These are phyloP conservation scores for Epinotia bilunana DNA, from an alignment of 2,888 invertebrate species.

Conservation along the genomic window DNA sequence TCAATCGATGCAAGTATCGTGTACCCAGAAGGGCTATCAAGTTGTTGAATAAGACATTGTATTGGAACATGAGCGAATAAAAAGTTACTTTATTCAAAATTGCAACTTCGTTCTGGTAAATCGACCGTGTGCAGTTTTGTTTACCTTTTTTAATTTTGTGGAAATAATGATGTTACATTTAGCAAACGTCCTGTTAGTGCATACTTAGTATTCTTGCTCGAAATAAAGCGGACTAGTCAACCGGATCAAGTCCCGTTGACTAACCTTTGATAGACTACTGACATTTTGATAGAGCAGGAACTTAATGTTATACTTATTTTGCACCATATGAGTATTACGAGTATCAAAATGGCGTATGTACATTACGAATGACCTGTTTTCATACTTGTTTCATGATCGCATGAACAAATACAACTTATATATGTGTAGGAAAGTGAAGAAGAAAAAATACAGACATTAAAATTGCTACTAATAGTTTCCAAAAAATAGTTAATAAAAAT, in stretches of 20 bases:
- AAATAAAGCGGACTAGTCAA: slow-evolving; percentile 3
- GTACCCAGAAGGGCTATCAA: slow-evolving; percentile 10
- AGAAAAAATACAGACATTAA: neutral
- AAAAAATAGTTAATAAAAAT: neutral
- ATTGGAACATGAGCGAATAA: slow-evolving; percentile 3
- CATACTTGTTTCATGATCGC: no score
- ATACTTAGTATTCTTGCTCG: slow-evolving; percentile 1
- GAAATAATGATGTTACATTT: no score
- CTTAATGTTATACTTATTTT: neutral
- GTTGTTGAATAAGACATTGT: slow-evolving; percentile 12
- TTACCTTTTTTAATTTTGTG: neutral
- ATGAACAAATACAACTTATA: neutral
- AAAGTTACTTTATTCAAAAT: slow-evolving; percentile 16
- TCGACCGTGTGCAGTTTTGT: neutral
- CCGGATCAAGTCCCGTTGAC: slow-evolving; percentile 10
- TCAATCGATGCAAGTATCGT: slow-evolving; percentile 14
- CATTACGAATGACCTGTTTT: no score
- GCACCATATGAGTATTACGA: neutral
- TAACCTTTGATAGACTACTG: slow-evolving; percentile 27
- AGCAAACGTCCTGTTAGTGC: no score
- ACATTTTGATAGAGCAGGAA: slow-evolving; percentile 9
- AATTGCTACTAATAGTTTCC: neutral
- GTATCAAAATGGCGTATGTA: neutral
- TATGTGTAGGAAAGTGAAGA: neutral
- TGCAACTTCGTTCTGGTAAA: slow-evolving; percentile 12